phyloP scores from a whole-genome alignment of 2,797 vertebrate species.

The Sebastes trivittatus region DNA sequence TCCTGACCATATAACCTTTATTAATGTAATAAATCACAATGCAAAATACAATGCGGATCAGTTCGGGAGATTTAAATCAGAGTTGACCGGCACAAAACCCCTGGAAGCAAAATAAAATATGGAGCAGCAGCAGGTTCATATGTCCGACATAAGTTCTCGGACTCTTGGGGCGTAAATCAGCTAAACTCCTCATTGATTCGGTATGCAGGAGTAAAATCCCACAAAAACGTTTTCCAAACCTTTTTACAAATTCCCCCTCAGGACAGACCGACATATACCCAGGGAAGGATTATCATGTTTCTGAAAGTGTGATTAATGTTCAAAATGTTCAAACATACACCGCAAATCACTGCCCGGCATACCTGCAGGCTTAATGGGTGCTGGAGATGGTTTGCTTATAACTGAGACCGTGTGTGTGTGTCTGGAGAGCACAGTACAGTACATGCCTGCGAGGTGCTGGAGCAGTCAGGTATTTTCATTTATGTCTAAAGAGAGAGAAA shows the following conservation, averaged over 20 bases:
- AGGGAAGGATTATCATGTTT: slow-evolving; percentile 52
- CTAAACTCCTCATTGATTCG: slow-evolving; percentile 38
- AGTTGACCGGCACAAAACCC: slow-evolving; percentile 12
- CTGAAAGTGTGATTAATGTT: slow-evolving; percentile 58
- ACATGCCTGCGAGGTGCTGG: slow-evolving; percentile 9
- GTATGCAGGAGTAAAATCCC: slow-evolving; percentile 29
- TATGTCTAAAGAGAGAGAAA: slow-evolving; percentile 21
- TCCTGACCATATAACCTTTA: not conserved
- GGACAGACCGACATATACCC: slow-evolving; percentile 2
- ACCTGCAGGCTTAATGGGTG: slow-evolving; percentile 30
- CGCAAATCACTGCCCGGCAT: slow-evolving; percentile 31
- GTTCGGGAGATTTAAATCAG: slow-evolving; percentile 35
- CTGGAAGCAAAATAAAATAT: slow-evolving; percentile 32
- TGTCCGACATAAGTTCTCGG: slow-evolving; percentile 25
- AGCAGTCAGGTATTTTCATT: slow-evolving; percentile 32
- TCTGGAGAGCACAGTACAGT: not conserved
- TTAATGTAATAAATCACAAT: not conserved
- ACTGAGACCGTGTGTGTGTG: not conserved
- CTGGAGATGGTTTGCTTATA: slow-evolving; percentile 22
- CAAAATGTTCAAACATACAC: slow-evolving; percentile 22
- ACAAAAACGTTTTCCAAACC: slow-evolving; percentile 31
- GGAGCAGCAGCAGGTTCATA: slow-evolving; percentile 28
- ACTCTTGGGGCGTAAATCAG: slow-evolving; percentile 49
- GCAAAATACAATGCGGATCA: not conserved
- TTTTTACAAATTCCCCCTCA: slow-evolving; percentile 26